Evolutionary conservation across 2,113 vertebrate species (phyloP).

Genomic region (Ceyx margarethae): DNA sequence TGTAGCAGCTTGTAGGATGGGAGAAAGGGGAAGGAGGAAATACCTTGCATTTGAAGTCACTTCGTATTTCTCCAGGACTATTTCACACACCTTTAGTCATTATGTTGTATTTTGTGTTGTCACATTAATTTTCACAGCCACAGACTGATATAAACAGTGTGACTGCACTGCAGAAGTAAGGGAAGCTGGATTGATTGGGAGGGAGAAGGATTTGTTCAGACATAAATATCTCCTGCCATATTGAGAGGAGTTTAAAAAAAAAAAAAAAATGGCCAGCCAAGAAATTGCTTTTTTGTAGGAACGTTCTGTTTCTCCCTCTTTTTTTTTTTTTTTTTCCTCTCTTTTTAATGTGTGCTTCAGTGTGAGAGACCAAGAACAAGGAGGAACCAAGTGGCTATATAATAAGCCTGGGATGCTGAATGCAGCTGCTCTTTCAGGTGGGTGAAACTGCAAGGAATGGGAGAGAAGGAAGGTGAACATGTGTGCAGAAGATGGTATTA

Average conservation of each 20-base stretch:
- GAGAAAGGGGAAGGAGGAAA: slow-evolving; percentile 53
- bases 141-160: slow-evolving; percentile 30
- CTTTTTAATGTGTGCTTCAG: background rate
- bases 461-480: background rate
- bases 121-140: slow-evolving; percentile 60
- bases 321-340: background rate
- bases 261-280: slow-evolving; percentile 54
- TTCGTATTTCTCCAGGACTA: slow-evolving; percentile 18
- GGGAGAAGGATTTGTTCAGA: slow-evolving; percentile 62
- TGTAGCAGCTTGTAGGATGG: slow-evolving; percentile 59
- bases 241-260: slow-evolving; percentile 41
- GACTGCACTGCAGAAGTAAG: slow-evolving; percentile 22
- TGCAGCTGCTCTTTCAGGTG: background rate
- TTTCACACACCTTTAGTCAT: slow-evolving; percentile 59
- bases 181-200: slow-evolving; percentile 45
- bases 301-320: slow-evolving; percentile 33
- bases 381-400: background rate
- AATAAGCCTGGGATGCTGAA: background rate
- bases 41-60: slow-evolving; percentile 55
- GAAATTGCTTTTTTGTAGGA: slow-evolving; percentile 64
- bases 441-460: background rate
- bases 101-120: slow-evolving; percentile 27
- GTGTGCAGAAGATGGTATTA: background rate
- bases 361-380: background rate
- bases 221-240: slow-evolving; percentile 69